Base-by-base conservation (phyloP, 1,140 invertebrate genomes). In the Zaprionus gabonicus region DNA sequence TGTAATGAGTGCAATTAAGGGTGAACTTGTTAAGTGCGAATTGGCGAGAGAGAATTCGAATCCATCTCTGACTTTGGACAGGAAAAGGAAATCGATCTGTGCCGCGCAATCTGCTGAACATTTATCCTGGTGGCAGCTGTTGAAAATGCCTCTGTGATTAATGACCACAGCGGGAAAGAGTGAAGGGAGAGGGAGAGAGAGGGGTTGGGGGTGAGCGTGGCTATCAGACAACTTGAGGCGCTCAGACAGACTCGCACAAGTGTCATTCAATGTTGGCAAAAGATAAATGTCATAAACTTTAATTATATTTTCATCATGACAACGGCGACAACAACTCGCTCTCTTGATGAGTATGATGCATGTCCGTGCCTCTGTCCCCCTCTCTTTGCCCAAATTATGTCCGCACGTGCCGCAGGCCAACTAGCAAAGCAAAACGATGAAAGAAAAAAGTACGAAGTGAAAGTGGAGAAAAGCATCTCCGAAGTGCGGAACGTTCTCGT, bases 201-300 rank as follows among this genome's bases (percentile, higher is more conserved):
- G 10, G 17, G 23, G 23, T 23, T 23, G n/a, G n/a, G n/a, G n/a
- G n/a, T 23, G 23, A 23, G 23, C 2, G 20, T 5, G 46, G 46
- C 17, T 20, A 49, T 4, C 36, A 31, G 20, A 66, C 70, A 66
- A 12, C 58, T 51, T 51, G 46, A 51, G 46, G 9, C 23, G 38
- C 38, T 41, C 38, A n/a, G 59, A 64, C 71, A 34, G 23, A 49
- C 53, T 4, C 57, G 13, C 55, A 34, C 38, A 51, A 73, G 57
- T 74, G 82, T 81, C 80, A 80, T 71, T 90, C 86, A 82, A 80
- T 90, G 85, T 82, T 90, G 64, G 59, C 79, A 58, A 71, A 78
- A 90, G 79, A 82, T 82, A 86, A 82, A 82, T 90, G 86, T 90
- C 85, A 85, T 90, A 90, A 90, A 90, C 85, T 90, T 90, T 90